phyloP scores from a whole-genome alignment of 1,140 invertebrate species.

The Nasonia longicornis region DNA sequence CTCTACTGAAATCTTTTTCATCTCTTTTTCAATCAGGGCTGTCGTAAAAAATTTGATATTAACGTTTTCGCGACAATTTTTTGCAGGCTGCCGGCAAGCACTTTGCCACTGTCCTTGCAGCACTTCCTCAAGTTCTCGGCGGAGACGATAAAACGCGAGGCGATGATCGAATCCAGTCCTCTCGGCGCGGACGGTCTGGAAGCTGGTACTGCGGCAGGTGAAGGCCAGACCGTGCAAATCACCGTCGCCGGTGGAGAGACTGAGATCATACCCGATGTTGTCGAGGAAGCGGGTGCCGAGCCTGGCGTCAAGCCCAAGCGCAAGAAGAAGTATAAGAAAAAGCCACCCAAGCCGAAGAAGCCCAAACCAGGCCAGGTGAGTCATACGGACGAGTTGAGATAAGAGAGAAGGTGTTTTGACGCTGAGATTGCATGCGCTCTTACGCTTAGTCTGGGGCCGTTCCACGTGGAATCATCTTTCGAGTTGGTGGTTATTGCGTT shows the following conservation, averaged over 20 bases:
- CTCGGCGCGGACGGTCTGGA: conserved; percentile 64
- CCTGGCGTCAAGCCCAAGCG: conserved; percentile 73
- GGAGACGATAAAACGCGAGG: conserved; percentile 70
- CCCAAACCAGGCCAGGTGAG: conserved; percentile 75
- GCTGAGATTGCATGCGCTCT: neutral
- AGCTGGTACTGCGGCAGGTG: conserved; percentile 59
- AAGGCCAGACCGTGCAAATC: conserved; percentile 64
- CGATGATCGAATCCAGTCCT: conserved; percentile 69
- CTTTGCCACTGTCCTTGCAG: conserved; percentile 68
- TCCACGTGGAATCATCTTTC: neutral
- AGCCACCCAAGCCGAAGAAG: conserved; percentile 79
- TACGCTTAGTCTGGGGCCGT: neutral
- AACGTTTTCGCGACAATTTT: neutral
- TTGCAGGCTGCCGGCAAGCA: conserved; percentile 72
- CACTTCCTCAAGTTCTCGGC: conserved; percentile 74
- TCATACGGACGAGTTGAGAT: neutral
- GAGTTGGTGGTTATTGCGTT: neutral
- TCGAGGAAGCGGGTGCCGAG: conserved; percentile 60
- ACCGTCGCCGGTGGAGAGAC: conserved; percentile 64
- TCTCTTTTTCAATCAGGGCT: neutral
- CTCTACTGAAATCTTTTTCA: neutral
- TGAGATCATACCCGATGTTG: conserved; percentile 69
- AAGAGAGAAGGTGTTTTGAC: neutral
- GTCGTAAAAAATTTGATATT: neutral
- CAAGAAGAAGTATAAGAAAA: conserved; percentile 85